Percentiles rank a stretch among this genome's conserved stretches.
Evolutionary conservation across 2,113 vertebrate genomes (phyloP).

Genomic region (Pantherophis guttatus): DNA sequence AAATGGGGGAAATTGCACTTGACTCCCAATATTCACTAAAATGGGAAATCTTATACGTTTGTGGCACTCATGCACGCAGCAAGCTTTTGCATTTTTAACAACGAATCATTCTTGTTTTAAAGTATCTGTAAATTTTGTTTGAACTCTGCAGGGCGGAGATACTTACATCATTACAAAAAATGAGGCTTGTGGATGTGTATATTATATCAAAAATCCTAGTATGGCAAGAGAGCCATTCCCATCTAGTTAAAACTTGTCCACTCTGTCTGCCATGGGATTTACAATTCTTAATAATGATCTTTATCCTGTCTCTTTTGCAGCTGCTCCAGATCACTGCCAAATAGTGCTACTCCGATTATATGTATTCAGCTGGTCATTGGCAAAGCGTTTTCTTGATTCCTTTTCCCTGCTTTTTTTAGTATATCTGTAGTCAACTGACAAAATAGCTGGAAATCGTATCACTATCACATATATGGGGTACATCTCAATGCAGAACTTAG

Average conservation of each 20-base stretch:
- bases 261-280: neutral
- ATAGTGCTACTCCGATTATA: neutral
- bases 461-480: neutral
- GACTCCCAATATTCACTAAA: neutral
- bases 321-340: neutral
- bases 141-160: neutral
- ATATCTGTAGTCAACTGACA: neutral
- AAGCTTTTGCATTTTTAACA: neutral
- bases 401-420: neutral
- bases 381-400: neutral
- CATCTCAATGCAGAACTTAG: neutral
- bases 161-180: neutral
- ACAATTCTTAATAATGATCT: neutral
- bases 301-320: neutral
- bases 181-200: neutral
- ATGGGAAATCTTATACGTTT: neutral
- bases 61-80: neutral
- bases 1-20: neutral
- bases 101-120: neutral
- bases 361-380: neutral
- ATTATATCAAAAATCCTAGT: neutral
- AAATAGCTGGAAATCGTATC: neutral
- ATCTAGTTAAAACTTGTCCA: neutral
- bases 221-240: neutral
- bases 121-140: neutral